Evolutionary conservation across 2,888 invertebrate species (phyloP).

Genomic region (Laothoe populi): DNA sequence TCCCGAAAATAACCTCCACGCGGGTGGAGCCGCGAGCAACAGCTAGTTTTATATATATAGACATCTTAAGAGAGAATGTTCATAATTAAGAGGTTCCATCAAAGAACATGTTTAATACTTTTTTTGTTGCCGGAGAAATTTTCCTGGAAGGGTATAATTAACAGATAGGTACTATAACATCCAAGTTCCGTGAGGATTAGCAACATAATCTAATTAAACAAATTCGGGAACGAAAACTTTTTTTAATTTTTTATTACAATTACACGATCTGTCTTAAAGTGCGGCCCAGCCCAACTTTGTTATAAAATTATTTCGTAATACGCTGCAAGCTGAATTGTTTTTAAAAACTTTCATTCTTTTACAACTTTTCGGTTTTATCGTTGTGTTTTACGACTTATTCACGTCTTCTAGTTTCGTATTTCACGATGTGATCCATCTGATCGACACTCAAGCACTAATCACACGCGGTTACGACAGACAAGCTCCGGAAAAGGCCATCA

Average conservation of each 20-base stretch:
- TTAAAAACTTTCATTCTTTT: constrained; percentile 21
- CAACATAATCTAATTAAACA: constrained; percentile 5
- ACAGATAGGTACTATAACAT: constrained; percentile 13
- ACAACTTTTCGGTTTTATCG: constrained; percentile 16
- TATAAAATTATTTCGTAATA: constrained; percentile 20
- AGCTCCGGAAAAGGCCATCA: constrained; percentile 29
- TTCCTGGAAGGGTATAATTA: background rate
- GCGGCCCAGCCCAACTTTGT: constrained; percentile 1
- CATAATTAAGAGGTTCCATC: background rate
- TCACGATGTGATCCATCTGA: background rate
- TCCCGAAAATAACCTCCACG: no score
- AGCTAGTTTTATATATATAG: no score
- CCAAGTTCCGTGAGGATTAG: constrained; percentile 20
- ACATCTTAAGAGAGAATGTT: background rate
- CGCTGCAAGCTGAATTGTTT: constrained; percentile 16
- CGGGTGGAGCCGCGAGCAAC: no score
- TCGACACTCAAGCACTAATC: background rate
- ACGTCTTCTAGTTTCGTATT: constrained; percentile 2
- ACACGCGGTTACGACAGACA: constrained; percentile 14
- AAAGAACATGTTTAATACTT: constrained; percentile 14
- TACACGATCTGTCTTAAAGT: constrained; percentile 9
- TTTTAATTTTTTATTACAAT: constrained; percentile 13
- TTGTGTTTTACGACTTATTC: constrained; percentile 20
- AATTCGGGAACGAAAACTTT: background rate
- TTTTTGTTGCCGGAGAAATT: constrained; percentile 6